Percentiles rank a stretch among this genome's conserved stretches.
phyloP scores from a whole-genome alignment of 2,888 invertebrate genomes.

The Escarpia spicata region DNA sequence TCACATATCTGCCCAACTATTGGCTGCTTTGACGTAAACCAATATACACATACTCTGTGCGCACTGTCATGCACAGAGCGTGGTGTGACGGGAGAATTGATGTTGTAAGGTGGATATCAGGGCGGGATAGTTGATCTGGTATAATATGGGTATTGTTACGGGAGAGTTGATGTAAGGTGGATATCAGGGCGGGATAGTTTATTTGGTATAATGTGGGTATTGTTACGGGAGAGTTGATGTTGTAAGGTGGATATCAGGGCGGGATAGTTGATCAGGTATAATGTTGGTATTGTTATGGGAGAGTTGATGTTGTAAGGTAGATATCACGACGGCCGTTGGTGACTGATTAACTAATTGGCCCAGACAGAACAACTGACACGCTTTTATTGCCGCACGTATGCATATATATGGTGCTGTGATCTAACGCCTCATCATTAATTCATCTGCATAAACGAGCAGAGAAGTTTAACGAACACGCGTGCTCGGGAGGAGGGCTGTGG shows the following conservation, averaged over 20 bases:
- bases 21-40: no score
- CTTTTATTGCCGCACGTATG: neutral
- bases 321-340: neutral
- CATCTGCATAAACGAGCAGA: neutral
- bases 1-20: no score
- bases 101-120: neutral
- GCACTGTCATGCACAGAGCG: no score
- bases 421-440: neutral
- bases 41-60: no score
- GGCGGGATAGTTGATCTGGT: neutral
- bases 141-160: neutral
- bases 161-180: neutral
- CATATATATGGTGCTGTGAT: neutral
- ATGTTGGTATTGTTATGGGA: neutral
- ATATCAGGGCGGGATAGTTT: neutral
- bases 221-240: neutral
- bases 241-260: neutral
- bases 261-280: neutral
- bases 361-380: neutral
- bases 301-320: neutral
- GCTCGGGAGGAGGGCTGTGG: neutral
- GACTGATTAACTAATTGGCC: neutral
- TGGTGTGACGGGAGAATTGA: no score
- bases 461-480: neutral
- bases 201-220: neutral